Base-by-base conservation (phyloP, 2,888 invertebrate species). In the Troides helena region DNA sequence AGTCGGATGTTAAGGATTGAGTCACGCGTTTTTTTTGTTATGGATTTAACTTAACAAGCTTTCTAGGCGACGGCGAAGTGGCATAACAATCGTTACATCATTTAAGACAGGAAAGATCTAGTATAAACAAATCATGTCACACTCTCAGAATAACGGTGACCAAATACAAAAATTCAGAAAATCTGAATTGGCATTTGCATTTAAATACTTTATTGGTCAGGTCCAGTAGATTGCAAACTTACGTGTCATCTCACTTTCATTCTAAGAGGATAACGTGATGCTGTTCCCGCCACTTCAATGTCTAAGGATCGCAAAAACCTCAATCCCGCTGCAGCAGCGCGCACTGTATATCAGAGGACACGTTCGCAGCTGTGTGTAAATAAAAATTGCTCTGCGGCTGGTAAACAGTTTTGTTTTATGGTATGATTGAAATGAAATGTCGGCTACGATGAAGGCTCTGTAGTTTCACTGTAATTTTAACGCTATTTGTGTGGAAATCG, bases 331-430 rank as follows among this genome's bases (percentile, higher is more conserved):
- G 59, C 46, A 60, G 50, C 25, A 46, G 60, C 50, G 50, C 59
- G 59, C 58, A 50, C 30, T 66, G 66, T 66, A 59, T 7, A 66
- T 50, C 30, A 30, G 60, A 59, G 39, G n/a, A 77, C 76, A 60
- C 53, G 17, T 74, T 77, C 71, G 78, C 74, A 81, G 76, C 74
- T 77, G 77, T 75, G 75, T 83, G 81, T 84, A 83, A 79, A 81
- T 81, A 82, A 75, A 73, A 23, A n/a, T 46, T 75, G 74, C 77
- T 76, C 76, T 78, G 71, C 72, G 71, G 78, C 76, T 77, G 78
- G 77, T 73, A 73, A 74, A 77, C 72, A 75, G 72, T 73, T 75
- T 77, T 76, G 23, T 53, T 77, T 74, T 75, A 69, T 60, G 58
- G 66, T 68, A 69, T 36, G 50, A 68, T 65, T 64, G 68, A 43